These are phyloP conservation scores for Oreotrochilus melanogaster DNA, from an alignment of 2,113 vertebrate species.

Conservation along the genomic window DNA sequence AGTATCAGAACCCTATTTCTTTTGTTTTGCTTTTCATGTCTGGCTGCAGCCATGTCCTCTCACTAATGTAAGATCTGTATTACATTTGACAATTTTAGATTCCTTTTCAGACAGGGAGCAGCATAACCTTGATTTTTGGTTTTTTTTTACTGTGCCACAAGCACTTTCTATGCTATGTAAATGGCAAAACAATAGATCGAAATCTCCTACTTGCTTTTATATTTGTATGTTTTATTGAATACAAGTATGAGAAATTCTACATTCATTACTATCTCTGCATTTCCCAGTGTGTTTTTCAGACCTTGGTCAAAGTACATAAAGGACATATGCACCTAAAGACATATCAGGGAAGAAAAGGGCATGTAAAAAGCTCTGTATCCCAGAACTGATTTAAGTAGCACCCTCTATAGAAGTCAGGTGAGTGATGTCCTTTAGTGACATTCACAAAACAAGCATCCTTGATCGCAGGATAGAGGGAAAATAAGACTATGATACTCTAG, in stretches of 20 bases:
- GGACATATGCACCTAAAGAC: neutral
- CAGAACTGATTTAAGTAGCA: neutral
- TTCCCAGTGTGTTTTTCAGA: neutral
- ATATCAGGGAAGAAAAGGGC: neutral
- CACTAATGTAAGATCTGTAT: neutral
- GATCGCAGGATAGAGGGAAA: neutral
- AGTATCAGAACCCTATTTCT: neutral
- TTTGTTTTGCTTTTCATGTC: neutral
- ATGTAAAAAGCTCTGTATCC: neutral
- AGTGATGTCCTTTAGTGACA: neutral
- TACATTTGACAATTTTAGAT: neutral
- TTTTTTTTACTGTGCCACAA: neutral
- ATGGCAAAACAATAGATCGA: neutral
- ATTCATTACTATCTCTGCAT: neutral
- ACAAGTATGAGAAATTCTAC: neutral
- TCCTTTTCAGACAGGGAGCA: neutral
- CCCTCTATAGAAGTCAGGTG: neutral
- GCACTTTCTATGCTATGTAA: neutral
- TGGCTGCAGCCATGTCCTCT: neutral
- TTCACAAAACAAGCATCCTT: neutral
- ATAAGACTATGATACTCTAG: neutral
- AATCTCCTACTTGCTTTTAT: neutral
- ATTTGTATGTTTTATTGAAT: neutral
- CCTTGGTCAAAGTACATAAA: neutral
- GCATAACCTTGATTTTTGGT: neutral